phyloP scores from a whole-genome alignment of 1,140 invertebrate species.

The Achatina immaculata region DNA sequence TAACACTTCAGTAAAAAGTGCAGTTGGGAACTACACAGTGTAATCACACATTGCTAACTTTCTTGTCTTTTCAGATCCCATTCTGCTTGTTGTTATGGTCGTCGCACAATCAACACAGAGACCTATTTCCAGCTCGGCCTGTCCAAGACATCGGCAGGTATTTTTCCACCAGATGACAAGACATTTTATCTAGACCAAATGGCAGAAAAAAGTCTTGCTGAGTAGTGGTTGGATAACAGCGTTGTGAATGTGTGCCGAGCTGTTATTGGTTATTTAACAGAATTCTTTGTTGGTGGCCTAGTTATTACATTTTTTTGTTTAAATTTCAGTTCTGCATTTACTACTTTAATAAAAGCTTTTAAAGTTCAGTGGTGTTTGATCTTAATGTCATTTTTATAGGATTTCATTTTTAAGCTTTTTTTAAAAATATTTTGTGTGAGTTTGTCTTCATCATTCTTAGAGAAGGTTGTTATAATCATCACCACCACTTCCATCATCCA shows the following conservation, averaged over 20 bases:
- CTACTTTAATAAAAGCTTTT: too few relatives aligned
- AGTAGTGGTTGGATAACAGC: not conserved
- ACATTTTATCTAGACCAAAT: conserved; percentile 31
- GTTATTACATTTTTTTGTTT: not conserved
- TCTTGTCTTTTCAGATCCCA: conserved; percentile 30
- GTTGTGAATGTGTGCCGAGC: not conserved
- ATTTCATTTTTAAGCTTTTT: too few relatives aligned
- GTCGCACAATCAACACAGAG: conserved; percentile 19
- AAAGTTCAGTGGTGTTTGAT: too few relatives aligned
- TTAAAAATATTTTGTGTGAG: too few relatives aligned
- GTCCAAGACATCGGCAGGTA: not conserved
- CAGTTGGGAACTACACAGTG: too few relatives aligned
- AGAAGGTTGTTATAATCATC: too few relatives aligned
- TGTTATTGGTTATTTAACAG: not conserved
- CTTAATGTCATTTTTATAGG: too few relatives aligned
- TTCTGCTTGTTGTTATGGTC: conserved; percentile 23
- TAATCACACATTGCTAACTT: not conserved
- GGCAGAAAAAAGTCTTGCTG: conserved; percentile 8
- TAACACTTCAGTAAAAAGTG: too few relatives aligned
- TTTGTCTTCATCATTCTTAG: too few relatives aligned
- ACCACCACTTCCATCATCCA: too few relatives aligned
- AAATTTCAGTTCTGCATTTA: too few relatives aligned
- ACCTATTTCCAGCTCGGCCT: conserved; percentile 26
- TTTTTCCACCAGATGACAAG: conserved; percentile 16
- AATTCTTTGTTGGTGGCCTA: not conserved